Conservation (phyloP, 2,113 vertebrate species). For the Puntigrus tetrazona region DNA sequence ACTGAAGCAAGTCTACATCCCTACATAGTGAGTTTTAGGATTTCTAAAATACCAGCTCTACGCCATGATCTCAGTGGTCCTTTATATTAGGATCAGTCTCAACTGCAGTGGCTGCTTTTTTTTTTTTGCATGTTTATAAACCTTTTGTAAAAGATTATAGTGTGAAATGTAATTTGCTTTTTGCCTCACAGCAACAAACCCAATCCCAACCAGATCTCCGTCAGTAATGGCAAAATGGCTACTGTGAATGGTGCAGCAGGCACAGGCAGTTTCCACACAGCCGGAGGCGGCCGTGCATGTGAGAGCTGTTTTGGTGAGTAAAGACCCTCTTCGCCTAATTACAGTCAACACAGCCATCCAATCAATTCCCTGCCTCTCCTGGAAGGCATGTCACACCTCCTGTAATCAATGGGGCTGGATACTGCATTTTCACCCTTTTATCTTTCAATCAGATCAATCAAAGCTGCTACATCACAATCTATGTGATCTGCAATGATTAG, state of each 20-base stretch:
- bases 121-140: not conserved
- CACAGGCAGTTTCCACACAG: conserved; percentile 79
- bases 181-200: conserved; percentile 88
- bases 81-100: not conserved
- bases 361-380: conserved; percentile 23
- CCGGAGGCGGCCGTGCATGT: conserved; percentile 86
- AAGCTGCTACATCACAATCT: not conserved
- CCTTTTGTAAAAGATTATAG: not conserved
- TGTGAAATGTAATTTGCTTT: conserved; percentile 32
- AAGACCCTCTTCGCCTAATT: conserved; percentile 25
- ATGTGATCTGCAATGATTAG: not conserved
- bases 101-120: not conserved
- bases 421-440: conserved; percentile 24
- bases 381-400: not conserved
- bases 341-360: conserved; percentile 30
- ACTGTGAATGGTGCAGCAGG: conserved; percentile 88
- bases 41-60: not conserved
- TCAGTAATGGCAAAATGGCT: conserved; percentile 89
- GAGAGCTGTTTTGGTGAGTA: conserved; percentile 95
- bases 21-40: conserved; percentile 91
- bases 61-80: not conserved
- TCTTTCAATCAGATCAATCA: conserved; percentile 13
- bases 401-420: conserved; percentile 36
- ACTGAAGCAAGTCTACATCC: conserved; percentile 98
- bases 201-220: conserved; percentile 96